Evolutionary conservation across 2,888 invertebrate species (phyloP), one percentile per base, ranked within the genome.

Genomic region (Pristionchus mayeri): DNA sequence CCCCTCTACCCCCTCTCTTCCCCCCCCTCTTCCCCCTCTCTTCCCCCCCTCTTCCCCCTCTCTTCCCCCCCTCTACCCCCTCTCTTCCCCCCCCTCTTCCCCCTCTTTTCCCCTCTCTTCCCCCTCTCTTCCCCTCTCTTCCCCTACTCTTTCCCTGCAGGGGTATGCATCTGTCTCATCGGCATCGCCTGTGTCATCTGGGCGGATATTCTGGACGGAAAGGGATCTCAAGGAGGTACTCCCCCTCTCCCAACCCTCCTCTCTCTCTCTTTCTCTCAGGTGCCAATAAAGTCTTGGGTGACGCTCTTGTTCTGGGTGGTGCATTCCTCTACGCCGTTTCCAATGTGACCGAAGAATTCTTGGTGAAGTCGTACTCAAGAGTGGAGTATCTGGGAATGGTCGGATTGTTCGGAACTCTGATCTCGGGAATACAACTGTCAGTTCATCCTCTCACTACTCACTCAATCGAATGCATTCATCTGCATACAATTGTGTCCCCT

Each of bases 171-270:
- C 85, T 96, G 96, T 87, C 94, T 97, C 6, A 95, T 96, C 94
- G 96, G 96, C 0, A 95, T 96, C 30, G 96, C 95, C 16, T 96
- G 96, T 89, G 95, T 97, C 18, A 96, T 97, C 7, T 95, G 95
- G 95, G 96, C 96, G 34, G 96, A 96, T 93, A 95, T 96, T 37
- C 95, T 96, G 34, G 92, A 93, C 30, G 93, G 93, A 48, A 93
- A 90, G 76, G 88, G 88, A n/a, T 50, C 81, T 2, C 71, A 84
- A 21, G 89, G 88, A 78, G 90, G 90, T 87, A 16, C 52, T 76
- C 6, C 13, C 57, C 18, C 24, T 27, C 13, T 48, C 54, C 54
- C 3, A 16, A 7, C 54, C 54, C 54, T 54, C 54, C 21, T 21
- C 9, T 13, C 21, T 54, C 54, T 54, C 21, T 54, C 21, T 54